Percentiles rank a stretch among this genome's conserved stretches.
These are phyloP conservation scores for Adelphocoris suturalis DNA, from an alignment of 2,888 invertebrate species.

Conservation along the genomic window DNA sequence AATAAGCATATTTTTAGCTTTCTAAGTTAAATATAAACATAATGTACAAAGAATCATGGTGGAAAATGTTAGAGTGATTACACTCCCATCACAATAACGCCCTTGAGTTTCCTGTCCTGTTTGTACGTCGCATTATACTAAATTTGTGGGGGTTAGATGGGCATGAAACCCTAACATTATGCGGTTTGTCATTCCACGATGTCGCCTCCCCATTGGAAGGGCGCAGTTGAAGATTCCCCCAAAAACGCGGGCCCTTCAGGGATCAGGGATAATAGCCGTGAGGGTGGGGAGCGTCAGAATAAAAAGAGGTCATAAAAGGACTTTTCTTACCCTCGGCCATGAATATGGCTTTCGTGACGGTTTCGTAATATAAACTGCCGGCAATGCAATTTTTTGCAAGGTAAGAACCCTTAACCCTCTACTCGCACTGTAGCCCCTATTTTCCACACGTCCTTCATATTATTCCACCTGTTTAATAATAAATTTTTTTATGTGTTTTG, in stretches of 20 bases:
- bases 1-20: no score
- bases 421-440: no score
- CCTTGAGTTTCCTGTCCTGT: no score
- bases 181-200: neutral
- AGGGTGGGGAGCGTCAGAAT: neutral
- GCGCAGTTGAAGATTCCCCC: neutral
- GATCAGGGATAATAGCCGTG: conserved; percentile 14
- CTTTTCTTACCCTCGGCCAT: neutral
- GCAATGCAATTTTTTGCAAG: neutral
- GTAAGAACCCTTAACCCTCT: neutral
- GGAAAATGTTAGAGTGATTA: no score
- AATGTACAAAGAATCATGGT: no score
- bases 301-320: neutral
- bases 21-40: no score
- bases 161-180: neutral
- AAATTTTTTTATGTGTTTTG: no score
- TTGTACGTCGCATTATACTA: no score
- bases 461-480: no score
- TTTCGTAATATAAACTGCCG: neutral
- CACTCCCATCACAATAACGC: no score
- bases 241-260: neutral
- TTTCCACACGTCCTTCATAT: no score
- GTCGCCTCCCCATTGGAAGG: neutral
- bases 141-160: no score
- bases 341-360: conserved; percentile 9